Base-by-base conservation (phyloP, 2,113 vertebrate genomes). In the Nibea albiflora region DNA sequence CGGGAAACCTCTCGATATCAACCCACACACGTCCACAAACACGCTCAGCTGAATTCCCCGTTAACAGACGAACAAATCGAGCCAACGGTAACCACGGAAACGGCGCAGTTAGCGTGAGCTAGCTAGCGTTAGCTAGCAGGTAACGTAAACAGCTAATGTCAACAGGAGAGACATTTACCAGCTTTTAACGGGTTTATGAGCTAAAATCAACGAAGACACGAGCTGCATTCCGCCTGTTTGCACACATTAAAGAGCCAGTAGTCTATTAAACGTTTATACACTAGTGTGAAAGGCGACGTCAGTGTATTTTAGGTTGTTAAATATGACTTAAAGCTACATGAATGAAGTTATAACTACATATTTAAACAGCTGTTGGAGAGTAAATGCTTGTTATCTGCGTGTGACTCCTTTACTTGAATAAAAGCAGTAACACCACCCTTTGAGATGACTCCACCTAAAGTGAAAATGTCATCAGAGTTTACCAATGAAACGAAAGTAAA, bases 101-200 rank as follows among this genome's bases (percentile, higher is more conserved):
- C 62, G 31, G 73, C 50, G 5, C 16, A 2, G 70, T 0, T 26
- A 44, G 53, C 58, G 9, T n/a, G n/a, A 16, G 42, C 44, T 0
- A 54, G 85, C 77, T 86, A 80, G 82, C 56, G 9, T 16, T 68
- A 58, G 60, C 56, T 35, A 4, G 8, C 22, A 7, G 20, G 16
- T 22, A 63, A 60, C 46, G 24, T 70, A 8, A 39, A 24, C 11
- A 39, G 26, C 35, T 53, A 65, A 16, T 7, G 67, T 54, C 3
- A 52, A 31, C 31, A 31, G 5, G 35, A 7, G 35, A 8, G 7
- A 35, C 35, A 35, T 35, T 35, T 35, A 8, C 8, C 35, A 35
- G 35, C 35, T 8, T 39, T 39, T 39, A 9, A 39, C 0, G 35
- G 7, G 8, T 39, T 39, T 39, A 9, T 28, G 28, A 28, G 28